Base-by-base conservation (phyloP, 1,140 invertebrate species). In the Drosophila hydei region DNA sequence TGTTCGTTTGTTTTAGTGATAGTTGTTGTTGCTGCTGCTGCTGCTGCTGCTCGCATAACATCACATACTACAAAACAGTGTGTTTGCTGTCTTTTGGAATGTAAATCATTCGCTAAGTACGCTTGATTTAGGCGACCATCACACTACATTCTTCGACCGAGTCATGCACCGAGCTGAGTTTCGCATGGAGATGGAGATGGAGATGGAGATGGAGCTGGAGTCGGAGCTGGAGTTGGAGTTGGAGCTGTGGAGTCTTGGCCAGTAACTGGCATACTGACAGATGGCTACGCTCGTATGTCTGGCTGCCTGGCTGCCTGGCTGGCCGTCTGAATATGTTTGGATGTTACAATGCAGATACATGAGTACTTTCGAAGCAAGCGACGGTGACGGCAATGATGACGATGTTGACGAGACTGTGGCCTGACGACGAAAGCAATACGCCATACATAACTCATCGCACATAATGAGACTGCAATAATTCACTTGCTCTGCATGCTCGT, bases 391-490 rank as follows among this genome's bases (percentile, higher is more conserved):
- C 67, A 55, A 72, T 75, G 72, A 75, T 64, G 72, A 75, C 68
- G 72, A 75, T 71, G 72, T 71, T 87, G 83, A 87, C 83, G 81
- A 88, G 75, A 18, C 69, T 52, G 14, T 65, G 47, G 69, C 54
- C 83, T 87, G 83, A 88, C 83, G 83, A 88, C 83, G 83, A 91
- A 89, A 91, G 89, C 90, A 89, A 91, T 91, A 91, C 89, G 77
- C 79, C 81, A 91, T 75, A 91, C 89, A 91, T 91, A 91, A 91
- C 89, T 91, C 89, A 91, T 91, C 89, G 89, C 89, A 91, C 89
- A 91, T 91, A 91, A 91, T 91, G 89, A 91, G 89, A 91, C 89
- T 91, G 89, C 79, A 90, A 91, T 91, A 91, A 91, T 91, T 91
- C 89, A 91, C 90, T 84, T 89, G 84, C 84, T 89, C 84, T 79